A percentile compares a stretch with the other conserved stretches of the same genome.
Conservation (phyloP, 2,888 invertebrate species). For the Chymomyza caudatula region DNA sequence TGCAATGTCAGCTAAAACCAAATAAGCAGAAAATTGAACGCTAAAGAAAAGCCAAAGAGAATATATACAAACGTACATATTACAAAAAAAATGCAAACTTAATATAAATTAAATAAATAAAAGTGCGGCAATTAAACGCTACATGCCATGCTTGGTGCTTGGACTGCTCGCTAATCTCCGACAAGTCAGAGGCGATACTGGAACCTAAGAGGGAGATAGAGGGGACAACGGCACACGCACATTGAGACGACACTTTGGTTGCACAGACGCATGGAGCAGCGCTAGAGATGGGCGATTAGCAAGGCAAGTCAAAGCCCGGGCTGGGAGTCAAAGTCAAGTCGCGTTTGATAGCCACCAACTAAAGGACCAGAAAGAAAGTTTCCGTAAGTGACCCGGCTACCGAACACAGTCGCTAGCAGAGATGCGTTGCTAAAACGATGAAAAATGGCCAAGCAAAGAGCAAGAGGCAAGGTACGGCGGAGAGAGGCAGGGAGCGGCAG, state of each 20-base stretch:
- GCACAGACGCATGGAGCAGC: neutral
- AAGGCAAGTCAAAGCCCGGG: neutral
- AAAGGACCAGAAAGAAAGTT: slow-evolving; percentile 58
- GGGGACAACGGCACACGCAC: slow-evolving; percentile 40
- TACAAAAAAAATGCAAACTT: slow-evolving; percentile 23
- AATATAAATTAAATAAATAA: slow-evolving; percentile 69
- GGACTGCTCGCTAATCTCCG: slow-evolving; percentile 49
- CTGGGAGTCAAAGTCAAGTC: slow-evolving; percentile 45
- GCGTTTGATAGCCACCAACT: slow-evolving; percentile 43
- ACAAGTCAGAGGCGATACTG: slow-evolving; percentile 16
- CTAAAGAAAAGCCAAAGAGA: neutral
- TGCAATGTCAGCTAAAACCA: slow-evolving; percentile 12
- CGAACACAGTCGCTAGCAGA: slow-evolving; percentile 30
- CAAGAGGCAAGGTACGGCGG: slow-evolving; percentile 5
- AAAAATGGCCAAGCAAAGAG: slow-evolving; percentile 40
- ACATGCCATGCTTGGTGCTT: slow-evolving; percentile 26
- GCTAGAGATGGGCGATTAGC: slow-evolving; percentile 52
- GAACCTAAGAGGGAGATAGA: slow-evolving; percentile 1
- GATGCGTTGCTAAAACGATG: slow-evolving; percentile 29
- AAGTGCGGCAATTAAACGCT: slow-evolving; percentile 67
- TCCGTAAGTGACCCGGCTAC: slow-evolving; percentile 60
- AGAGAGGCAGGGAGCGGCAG: slow-evolving; percentile 21
- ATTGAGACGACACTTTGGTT: slow-evolving; percentile 5
- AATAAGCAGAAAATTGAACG: slow-evolving; percentile 49
- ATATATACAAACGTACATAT: neutral